Conservation (phyloP, 2,113 vertebrate genomes). For the Condylura cristata region DNA sequence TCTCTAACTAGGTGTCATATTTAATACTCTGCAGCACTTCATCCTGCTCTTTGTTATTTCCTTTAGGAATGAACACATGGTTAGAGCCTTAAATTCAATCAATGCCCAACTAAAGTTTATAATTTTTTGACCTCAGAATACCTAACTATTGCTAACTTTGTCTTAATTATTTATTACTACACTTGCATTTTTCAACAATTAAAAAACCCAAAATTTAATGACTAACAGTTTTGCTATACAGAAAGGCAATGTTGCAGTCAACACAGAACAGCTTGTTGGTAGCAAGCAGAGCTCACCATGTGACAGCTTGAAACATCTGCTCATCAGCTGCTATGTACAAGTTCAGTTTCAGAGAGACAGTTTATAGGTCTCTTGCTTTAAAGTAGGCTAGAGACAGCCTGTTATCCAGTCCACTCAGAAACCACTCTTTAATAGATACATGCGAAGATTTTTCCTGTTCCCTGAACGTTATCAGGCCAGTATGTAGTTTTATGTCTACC, state of each 20-base stretch:
- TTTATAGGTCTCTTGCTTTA: neutral
- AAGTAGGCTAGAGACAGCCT: neutral
- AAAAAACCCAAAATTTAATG: neutral
- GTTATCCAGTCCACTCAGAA: neutral
- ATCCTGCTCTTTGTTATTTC: neutral
- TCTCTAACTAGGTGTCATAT: neutral
- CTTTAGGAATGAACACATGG: neutral
- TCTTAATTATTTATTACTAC: neutral
- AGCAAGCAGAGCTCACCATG: neutral
- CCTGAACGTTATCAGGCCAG: neutral
- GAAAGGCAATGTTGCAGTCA: no score
- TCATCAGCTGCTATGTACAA: neutral
- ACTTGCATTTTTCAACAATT: conserved; percentile 18
- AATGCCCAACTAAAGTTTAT: neutral
- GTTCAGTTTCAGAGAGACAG: neutral
- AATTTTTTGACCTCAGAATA: neutral
- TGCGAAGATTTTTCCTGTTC: neutral
- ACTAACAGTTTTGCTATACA: neutral
- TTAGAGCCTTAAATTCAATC: conserved; percentile 30
- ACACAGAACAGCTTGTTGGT: neutral
- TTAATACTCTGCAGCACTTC: conserved; percentile 2
- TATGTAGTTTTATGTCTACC: neutral
- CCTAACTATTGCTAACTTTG: neutral
- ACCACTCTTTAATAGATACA: neutral
- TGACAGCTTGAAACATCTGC: neutral